These are phyloP conservation scores for Gnatocerus cornutus DNA, from an alignment of 2,888 invertebrate species.

Conservation along the genomic window DNA sequence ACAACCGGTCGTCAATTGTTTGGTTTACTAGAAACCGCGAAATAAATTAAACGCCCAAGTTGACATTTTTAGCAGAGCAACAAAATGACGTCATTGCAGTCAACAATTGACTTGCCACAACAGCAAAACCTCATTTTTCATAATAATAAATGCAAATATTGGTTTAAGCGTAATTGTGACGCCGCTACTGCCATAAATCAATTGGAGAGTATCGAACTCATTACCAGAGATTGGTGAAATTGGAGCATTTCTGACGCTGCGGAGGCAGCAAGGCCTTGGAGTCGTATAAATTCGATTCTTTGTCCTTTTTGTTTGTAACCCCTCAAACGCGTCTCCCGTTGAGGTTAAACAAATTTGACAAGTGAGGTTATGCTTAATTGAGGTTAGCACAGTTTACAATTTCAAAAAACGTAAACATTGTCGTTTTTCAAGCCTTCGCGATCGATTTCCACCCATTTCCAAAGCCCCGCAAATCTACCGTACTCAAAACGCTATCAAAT, in stretches of 20 bases:
- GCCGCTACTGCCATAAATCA: constrained; percentile 24
- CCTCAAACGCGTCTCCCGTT: background rate
- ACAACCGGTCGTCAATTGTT: no score
- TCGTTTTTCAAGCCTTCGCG: constrained; percentile 29
- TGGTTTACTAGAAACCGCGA: no score
- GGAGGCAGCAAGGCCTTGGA: no score
- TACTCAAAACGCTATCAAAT: constrained; percentile 34
- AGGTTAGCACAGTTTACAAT: constrained; percentile 69
- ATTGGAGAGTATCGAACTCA: background rate
- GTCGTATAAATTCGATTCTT: no score
- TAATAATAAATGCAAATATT: constrained; percentile 6
- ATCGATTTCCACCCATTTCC: constrained; percentile 8
- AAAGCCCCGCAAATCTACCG: background rate
- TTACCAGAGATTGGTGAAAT: background rate
- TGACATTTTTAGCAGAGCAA: no score
- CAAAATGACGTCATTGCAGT: no score
- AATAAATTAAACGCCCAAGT: no score
- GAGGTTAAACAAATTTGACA: constrained; percentile 64
- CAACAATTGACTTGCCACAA: no score
- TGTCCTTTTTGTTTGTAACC: background rate
- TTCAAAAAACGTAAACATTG: constrained; percentile 69
- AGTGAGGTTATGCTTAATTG: constrained; percentile 71
- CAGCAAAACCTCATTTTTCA: background rate
- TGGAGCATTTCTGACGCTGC: no score
- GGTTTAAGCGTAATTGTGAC: constrained; percentile 1